phyloP scores from a whole-genome alignment of 2,113 vertebrate species.

The Barbus barbus region DNA sequence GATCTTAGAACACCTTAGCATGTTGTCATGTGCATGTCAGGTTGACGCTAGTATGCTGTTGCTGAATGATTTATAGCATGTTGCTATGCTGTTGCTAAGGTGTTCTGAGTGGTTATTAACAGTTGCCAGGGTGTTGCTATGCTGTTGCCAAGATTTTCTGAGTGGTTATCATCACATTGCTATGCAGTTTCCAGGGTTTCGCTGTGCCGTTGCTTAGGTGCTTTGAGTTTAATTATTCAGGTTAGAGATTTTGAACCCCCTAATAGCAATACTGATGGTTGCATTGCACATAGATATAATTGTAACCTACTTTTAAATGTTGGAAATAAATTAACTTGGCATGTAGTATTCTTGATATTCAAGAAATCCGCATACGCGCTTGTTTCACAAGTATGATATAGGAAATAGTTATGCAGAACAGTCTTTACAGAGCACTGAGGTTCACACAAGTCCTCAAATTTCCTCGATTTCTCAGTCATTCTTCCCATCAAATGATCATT shows the following conservation, averaged over 20 bases:
- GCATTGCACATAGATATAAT: not conserved
- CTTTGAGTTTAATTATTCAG: not conserved
- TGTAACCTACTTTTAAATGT: not conserved
- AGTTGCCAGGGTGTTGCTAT: not conserved
- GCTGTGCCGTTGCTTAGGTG: not conserved
- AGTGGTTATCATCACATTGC: too few species aligned
- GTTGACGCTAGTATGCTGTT: too few species aligned
- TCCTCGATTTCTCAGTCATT: conserved; percentile 57
- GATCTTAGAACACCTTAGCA: too few species aligned
- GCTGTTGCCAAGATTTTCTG: not conserved
- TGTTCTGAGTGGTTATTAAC: not conserved
- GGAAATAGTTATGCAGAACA: not conserved
- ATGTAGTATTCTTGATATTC: not conserved
- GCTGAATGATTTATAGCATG: not conserved
- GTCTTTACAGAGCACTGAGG: not conserved
- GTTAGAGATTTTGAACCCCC: not conserved
- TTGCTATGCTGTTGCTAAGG: not conserved
- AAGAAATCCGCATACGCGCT: not conserved
- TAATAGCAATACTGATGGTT: not conserved
- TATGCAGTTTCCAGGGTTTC: not conserved
- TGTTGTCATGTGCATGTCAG: too few species aligned
- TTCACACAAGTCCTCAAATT: conserved; percentile 40
- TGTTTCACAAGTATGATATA: not conserved
- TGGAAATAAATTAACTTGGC: conserved; percentile 2
- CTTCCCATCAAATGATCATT: conserved; percentile 59